These are phyloP conservation scores for Chelon labrosus DNA, from an alignment of 2,797 vertebrate species.

Conservation along the genomic window DNA sequence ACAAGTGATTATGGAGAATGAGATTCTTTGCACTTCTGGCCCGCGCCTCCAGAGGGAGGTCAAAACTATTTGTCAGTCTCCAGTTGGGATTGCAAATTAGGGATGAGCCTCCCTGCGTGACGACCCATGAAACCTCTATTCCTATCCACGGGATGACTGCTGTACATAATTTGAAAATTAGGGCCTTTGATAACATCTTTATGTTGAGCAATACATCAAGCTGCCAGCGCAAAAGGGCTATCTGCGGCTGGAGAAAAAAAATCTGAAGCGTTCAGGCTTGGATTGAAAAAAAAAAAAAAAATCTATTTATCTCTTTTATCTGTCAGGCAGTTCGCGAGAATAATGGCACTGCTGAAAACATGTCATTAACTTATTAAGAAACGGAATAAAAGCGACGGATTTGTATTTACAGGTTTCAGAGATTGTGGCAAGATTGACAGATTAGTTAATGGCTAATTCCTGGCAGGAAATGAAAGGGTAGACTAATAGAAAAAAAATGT, in stretches of 20 bases:
- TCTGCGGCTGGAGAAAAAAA: constrained; percentile 12
- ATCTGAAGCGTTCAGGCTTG: constrained; percentile 29
- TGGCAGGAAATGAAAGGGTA: constrained; percentile 63
- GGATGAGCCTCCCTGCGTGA: constrained; percentile 85
- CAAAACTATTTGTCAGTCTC: constrained; percentile 90
- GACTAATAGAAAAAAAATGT: constrained; percentile 27
- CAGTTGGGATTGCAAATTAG: constrained; percentile 88
- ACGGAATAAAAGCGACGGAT: constrained; percentile 51
- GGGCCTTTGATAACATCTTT: constrained; percentile 77
- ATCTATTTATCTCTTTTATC: constrained; percentile 9
- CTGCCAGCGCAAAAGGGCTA: constrained; percentile 47
- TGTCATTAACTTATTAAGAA: constrained; percentile 63
- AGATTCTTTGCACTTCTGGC: constrained; percentile 82
- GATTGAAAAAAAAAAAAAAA: not conserved
- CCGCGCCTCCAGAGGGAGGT: constrained; percentile 87
- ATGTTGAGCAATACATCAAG: constrained; percentile 67
- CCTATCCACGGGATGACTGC: constrained; percentile 77
- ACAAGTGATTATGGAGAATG: constrained; percentile 79
- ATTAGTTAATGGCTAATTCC: constrained; percentile 60
- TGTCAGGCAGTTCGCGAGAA: not conserved
- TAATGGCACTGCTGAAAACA: constrained; percentile 35
- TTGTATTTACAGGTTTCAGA: constrained; percentile 44
- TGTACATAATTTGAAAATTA: constrained; percentile 79
- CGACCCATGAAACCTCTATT: constrained; percentile 77
- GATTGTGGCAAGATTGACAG: constrained; percentile 45